These are phyloP conservation scores for Poeciliopsis paucimaculata DNA, from an alignment of 2,797 vertebrate genomes.

Conservation along the genomic window DNA sequence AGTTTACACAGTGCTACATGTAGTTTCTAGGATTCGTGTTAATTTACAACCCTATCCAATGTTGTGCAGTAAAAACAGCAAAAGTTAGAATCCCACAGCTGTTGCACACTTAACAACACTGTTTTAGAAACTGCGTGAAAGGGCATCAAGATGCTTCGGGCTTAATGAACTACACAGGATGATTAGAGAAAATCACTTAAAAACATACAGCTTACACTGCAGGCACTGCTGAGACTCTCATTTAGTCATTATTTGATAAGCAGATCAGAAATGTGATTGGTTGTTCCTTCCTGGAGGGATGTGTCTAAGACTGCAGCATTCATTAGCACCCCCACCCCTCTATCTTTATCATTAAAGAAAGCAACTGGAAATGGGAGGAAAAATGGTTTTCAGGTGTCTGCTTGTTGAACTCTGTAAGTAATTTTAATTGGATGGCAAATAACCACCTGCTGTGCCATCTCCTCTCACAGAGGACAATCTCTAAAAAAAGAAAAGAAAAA, in stretches of 20 bases:
- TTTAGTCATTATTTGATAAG: conserved; percentile 72
- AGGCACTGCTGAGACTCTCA: conserved; percentile 52
- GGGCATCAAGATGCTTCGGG: conserved; percentile 33
- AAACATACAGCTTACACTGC: conserved; percentile 48
- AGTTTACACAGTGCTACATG: not conserved
- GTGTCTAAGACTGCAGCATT: conserved; percentile 41
- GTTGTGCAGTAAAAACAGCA: conserved; percentile 32
- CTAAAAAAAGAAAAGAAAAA: conserved; percentile 48
- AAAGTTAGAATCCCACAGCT: conserved; percentile 38
- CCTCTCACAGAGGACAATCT: conserved; percentile 55
- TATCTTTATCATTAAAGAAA: conserved; percentile 60
- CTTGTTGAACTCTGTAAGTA: conserved; percentile 57
- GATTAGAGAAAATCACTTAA: conserved; percentile 46
- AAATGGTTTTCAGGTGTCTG: conserved; percentile 57
- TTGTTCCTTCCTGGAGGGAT: conserved; percentile 50
- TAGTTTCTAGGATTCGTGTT: conserved; percentile 19
- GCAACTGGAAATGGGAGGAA: conserved; percentile 47
- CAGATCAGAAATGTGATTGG: conserved; percentile 64
- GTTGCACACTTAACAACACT: conserved; percentile 30
- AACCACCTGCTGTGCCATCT: conserved; percentile 57
- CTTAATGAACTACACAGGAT: conserved; percentile 60
- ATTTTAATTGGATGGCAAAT: conserved; percentile 70
- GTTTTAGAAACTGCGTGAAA: conserved; percentile 40
- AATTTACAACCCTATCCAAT: conserved; percentile 24
- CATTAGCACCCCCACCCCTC: conserved; percentile 42